A percentile compares a stretch with the other conserved stretches of the same genome.
These are phyloP conservation scores for Corbicula japonica DNA, from an alignment of 2,888 invertebrate species.

Conservation along the genomic window DNA sequence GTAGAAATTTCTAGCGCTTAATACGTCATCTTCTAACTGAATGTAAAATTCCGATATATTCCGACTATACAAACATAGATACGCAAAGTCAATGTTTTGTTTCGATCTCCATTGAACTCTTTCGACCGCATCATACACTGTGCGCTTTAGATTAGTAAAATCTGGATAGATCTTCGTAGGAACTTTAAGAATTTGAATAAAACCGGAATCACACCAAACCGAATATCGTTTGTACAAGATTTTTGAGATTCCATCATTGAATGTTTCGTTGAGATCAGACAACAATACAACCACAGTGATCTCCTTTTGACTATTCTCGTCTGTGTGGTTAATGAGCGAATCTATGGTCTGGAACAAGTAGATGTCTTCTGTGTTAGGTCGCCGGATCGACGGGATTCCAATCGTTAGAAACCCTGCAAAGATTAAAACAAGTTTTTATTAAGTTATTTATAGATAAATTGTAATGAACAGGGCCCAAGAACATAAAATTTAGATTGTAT, in stretches of 20 bases:
- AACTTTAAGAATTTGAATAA: slow-evolving; percentile 84
- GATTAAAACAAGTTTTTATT: not conserved
- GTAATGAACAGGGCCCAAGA: not conserved
- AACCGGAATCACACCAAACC: slow-evolving; percentile 80
- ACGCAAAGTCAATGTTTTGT: slow-evolving; percentile 86
- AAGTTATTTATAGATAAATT: not conserved
- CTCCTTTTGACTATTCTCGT: slow-evolving; percentile 76
- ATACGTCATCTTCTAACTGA: slow-evolving; percentile 86
- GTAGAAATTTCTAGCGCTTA: slow-evolving; percentile 82
- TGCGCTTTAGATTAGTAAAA: slow-evolving; percentile 75
- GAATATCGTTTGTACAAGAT: slow-evolving; percentile 64
- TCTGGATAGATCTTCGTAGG: slow-evolving; percentile 75
- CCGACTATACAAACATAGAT: slow-evolving; percentile 82
- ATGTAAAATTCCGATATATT: slow-evolving; percentile 84
- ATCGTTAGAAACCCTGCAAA: slow-evolving; percentile 85
- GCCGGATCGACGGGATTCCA: slow-evolving; percentile 86
- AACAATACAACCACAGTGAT: slow-evolving; percentile 85
- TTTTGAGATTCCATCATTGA: slow-evolving; percentile 66
- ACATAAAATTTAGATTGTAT: not conserved
- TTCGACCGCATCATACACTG: slow-evolving; percentile 82
- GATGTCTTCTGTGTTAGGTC: slow-evolving; percentile 80
- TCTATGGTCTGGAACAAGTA: slow-evolving; percentile 85
- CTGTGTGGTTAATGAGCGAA: slow-evolving; percentile 84
- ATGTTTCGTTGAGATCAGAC: slow-evolving; percentile 82
- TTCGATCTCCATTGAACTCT: slow-evolving; percentile 86